Evolutionary conservation across 2,797 vertebrate species (phyloP).

Genomic region (Sebastolobus altivelis): DNA sequence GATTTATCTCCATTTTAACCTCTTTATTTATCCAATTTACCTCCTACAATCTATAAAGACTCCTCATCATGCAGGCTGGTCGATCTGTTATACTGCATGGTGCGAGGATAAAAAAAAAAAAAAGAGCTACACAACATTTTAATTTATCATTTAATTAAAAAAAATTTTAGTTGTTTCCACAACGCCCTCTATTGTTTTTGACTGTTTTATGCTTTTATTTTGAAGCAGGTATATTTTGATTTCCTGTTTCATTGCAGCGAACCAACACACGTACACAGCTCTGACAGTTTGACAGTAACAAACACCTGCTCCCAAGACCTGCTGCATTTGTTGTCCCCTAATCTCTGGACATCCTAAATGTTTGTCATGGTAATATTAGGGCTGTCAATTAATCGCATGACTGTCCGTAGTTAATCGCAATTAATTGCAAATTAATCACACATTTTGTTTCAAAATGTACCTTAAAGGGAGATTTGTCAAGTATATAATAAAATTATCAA

Average conservation of each 20-base stretch:
- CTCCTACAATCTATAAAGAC: too few relatives aligned
- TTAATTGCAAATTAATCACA: too few relatives aligned
- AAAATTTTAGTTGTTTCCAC: neutral
- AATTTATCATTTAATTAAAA: neutral
- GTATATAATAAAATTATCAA: too few relatives aligned
- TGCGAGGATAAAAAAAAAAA: too few relatives aligned
- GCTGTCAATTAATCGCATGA: too few relatives aligned
- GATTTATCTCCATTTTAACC: neutral
- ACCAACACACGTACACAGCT: neutral
- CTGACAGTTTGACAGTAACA: neutral
- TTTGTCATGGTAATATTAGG: neutral
- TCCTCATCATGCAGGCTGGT: too few relatives aligned
- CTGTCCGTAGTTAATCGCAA: too few relatives aligned
- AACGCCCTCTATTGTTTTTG: neutral
- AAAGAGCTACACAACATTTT: neutral
- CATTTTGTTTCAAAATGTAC: too few relatives aligned
- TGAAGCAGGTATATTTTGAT: neutral
- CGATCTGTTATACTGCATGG: too few relatives aligned
- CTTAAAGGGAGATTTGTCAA: too few relatives aligned
- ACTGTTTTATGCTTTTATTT: conserved; percentile 1
- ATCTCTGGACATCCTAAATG: neutral
- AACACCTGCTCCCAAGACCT: neutral
- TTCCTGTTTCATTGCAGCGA: neutral
- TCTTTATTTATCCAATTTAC: neutral
- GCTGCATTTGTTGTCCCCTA: neutral